Percentiles rank a stretch among this genome's conserved stretches.
Evolutionary conservation across 2,888 invertebrate genomes (phyloP).

Genomic region (Liopterus haemorrhoidalis): DNA sequence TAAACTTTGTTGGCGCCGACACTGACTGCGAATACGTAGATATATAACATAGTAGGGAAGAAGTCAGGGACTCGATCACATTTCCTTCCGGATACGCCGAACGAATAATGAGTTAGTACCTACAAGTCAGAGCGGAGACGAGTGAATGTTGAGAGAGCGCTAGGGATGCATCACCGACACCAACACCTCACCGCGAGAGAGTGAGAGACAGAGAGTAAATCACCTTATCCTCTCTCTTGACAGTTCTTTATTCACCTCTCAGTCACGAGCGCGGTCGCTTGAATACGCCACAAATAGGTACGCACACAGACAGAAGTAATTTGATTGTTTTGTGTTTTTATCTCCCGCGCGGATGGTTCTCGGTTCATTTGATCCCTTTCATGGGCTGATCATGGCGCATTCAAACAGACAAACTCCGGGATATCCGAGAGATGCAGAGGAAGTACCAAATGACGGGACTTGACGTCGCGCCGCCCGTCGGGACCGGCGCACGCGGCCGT

Average conservation of each 20-base stretch:
- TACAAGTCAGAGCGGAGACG: background rate
- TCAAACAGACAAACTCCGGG: too few species aligned
- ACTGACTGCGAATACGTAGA: conserved; percentile 11
- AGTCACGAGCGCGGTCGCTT: background rate
- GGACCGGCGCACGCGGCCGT: background rate
- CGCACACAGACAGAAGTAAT: conserved; percentile 11
- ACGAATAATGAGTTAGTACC: conserved; percentile 13
- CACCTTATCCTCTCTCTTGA: background rate
- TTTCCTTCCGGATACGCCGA: conserved; percentile 17
- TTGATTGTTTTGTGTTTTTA: conserved; percentile 20
- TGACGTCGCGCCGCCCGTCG: too few species aligned
- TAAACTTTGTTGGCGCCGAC: conserved; percentile 21
- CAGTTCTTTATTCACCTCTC: background rate
- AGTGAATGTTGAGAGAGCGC: too few species aligned
- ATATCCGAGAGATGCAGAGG: too few species aligned
- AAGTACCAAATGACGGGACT: too few species aligned
- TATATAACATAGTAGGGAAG: background rate
- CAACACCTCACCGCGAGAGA: too few species aligned
- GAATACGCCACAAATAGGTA: conserved; percentile 4
- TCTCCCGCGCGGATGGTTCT: conserved; percentile 13
- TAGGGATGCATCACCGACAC: too few species aligned
- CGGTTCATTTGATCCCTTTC: conserved; percentile 23
- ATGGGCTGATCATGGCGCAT: conserved; percentile 22
- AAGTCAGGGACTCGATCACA: conserved; percentile 4
- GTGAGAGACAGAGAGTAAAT: background rate